These are phyloP conservation scores for Otolemur crassicaudatus DNA, from an alignment of 2,797 vertebrate species.

Conservation along the genomic window DNA sequence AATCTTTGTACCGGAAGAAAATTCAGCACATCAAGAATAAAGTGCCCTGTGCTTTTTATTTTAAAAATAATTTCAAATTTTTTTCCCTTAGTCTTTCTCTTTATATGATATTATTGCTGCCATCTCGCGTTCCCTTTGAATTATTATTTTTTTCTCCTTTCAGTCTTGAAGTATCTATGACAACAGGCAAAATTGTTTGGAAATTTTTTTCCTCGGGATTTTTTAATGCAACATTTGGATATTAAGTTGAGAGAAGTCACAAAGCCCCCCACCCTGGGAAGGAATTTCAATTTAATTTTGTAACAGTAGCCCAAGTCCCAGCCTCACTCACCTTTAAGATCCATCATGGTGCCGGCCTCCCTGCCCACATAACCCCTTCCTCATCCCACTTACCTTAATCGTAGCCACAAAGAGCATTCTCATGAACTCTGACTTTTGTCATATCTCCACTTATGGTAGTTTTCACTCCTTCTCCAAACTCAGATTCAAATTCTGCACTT, in stretches of 20 bases:
- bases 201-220: constrained; percentile 56
- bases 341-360: neutral
- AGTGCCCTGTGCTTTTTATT: constrained; percentile 53
- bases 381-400: constrained; percentile 16
- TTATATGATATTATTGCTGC: constrained; percentile 78
- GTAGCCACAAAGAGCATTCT: neutral
- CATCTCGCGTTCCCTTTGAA: constrained; percentile 81
- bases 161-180: constrained; percentile 72
- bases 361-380: neutral
- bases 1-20: constrained; percentile 58
- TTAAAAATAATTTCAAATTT: constrained; percentile 74
- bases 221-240: constrained; percentile 57
- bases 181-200: constrained; percentile 75
- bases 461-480: neutral
- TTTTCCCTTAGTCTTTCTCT: constrained; percentile 46
- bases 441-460: neutral
- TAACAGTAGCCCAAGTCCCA: neutral
- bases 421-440: neutral
- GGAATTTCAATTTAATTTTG: constrained; percentile 55
- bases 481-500: neutral
- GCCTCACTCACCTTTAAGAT: neutral
- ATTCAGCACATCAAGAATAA: constrained; percentile 55
- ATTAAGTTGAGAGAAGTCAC: constrained; percentile 41
- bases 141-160: constrained; percentile 67
- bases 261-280: neutral